Evolutionary conservation across 2,888 invertebrate genomes (phyloP), one percentile per base, ranked within the genome.

Genomic region (Atethmia centrago): DNA sequence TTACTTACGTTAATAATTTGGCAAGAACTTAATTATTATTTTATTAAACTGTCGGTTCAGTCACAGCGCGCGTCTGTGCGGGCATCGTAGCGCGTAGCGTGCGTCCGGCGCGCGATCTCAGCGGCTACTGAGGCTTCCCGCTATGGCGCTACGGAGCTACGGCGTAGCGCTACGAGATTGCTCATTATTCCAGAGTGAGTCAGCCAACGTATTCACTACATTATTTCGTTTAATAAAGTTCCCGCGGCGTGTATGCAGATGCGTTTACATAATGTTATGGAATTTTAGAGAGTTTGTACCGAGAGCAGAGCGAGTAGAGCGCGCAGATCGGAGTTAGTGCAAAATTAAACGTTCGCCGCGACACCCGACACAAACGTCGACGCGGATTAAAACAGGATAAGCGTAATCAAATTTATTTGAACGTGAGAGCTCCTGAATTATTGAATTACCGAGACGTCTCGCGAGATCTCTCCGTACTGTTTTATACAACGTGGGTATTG

Each of bases 221-320:
- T 93, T 92, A 93, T 93, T 92, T 91, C 90, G 91, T 92, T 92
- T 93, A 93, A 93, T 93, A 93, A 92, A 92, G 92, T 91, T 89
- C 86, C 87, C 84, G 79, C 77, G 74, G 74, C 77, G 85, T 79
- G 87, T 86, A 89, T 92, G 92, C 90, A 90, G 89, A 89, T 90
- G 91, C 89, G 91, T 91, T 90, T 89, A 90, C 90, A 90, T 90
- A 90, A 90, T 88, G 85, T 88, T 86, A 85, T 85, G 84, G 89
- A 87, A 88, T 85, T 86, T 87, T 81, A 84, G 86, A 85, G 81
- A 71, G 71, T 68, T 59, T 69, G 56, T 64, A 53, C 61, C 56
- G 45, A 25, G 56, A 63, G 67, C 51, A n/a, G 59, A 65, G 74
- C 56, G 61, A 62, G 56, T 59, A 51, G 55, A 59, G 61, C 64